Base-by-base conservation (phyloP, 1,140 invertebrate genomes). In the Teleogryllus occipitalis region DNA sequence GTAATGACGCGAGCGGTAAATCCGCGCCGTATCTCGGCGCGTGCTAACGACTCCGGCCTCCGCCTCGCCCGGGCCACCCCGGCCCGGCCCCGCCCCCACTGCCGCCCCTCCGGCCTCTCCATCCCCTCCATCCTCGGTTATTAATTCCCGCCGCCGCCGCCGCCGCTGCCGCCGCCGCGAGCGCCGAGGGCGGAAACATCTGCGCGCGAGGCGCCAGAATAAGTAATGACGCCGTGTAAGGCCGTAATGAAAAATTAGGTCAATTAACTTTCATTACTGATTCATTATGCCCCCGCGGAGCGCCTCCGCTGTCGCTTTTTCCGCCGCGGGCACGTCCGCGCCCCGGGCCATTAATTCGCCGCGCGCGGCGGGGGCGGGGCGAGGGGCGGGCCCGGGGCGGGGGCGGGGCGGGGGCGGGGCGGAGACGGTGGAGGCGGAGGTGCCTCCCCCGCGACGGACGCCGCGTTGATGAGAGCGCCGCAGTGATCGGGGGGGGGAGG, bases 201-300 rank as follows among this genome's bases (percentile, higher is more conserved):
- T 65, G 54, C 46, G 46, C 65, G 74, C 27, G 78, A 75, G 78
- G 78, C 73, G 78, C 78, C 72, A 78, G 78, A 75, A 74, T 79
- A 75, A 79, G 65, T 79, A 75, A 79, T 75, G 78, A 75, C 47
- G 78, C 47, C 78, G 78, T 47, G 27, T 46, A 73, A 46, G 14
- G n/a, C 72, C 14, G 78, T 74, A 79, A 79, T 79, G 78, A 79
- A 79, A 75, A 79, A 79, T 79, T 79, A 72, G 78, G 78, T 79
- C 78, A 79, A 79, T 79, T 79, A 79, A 79, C 49, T 79, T 79
- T 48, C 78, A 79, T 79, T 79, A 79, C 78, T 74, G 78, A 79
- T 79, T 79, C 78, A 79, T 79, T 79, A 79, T 79, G 78, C 78
- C 73, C 73, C 54, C 78, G 77, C 21, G 47, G 22, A 27, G 47